Conservation (phyloP, 1,140 invertebrate genomes). For the Colletes latitarsis region DNA sequence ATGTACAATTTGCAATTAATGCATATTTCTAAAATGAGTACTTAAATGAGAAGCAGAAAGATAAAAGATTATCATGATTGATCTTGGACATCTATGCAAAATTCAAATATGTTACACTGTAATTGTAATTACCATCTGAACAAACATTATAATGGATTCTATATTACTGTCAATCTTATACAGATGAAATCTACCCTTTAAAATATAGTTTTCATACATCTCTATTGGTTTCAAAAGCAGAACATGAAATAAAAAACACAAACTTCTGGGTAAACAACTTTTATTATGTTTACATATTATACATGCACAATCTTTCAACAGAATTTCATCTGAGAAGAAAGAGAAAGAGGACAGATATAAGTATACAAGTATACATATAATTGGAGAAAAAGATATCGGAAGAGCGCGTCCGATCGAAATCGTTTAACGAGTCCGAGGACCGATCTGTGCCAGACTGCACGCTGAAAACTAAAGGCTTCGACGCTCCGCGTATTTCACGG, state of each 20-base stretch:
- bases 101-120: background rate
- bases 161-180: background rate
- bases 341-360: conserved; percentile 14
- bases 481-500: conserved; percentile 33
- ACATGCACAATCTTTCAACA: conserved; percentile 47
- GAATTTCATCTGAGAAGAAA: background rate
- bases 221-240: conserved; percentile 12
- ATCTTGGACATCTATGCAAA: background rate
- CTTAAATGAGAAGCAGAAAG: background rate
- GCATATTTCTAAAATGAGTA: background rate
- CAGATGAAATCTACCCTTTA: background rate
- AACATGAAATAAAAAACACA: conserved; percentile 62
- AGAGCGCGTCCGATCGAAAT: background rate
- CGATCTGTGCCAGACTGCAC: background rate
- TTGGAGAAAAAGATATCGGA: background rate
- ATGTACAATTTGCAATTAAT: background rate
- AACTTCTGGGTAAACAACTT: conserved; percentile 48
- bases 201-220: background rate
- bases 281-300: conserved; percentile 56
- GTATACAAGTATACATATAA: conserved; percentile 9
- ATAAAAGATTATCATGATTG: background rate
- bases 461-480: background rate
- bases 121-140: background rate
- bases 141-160: background rate
- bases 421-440: background rate